These are phyloP conservation scores for Myotis yumanensis DNA, from an alignment of 2,113 vertebrate genomes.

Conservation along the genomic window DNA sequence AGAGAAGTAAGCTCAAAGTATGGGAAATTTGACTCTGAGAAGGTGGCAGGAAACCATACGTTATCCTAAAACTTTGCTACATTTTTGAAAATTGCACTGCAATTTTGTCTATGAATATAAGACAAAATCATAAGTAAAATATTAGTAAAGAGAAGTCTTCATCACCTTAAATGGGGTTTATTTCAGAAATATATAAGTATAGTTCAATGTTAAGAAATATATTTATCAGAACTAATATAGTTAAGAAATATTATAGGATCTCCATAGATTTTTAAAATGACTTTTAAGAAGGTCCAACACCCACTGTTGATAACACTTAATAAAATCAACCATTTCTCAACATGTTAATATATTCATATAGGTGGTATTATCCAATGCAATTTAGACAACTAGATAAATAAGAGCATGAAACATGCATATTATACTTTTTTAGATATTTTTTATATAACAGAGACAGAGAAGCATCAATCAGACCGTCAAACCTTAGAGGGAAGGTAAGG, in stretches of 20 bases:
- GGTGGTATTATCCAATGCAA: background rate
- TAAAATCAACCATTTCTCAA: background rate
- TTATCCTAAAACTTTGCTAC: background rate
- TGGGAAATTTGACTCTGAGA: background rate
- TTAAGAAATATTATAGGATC: background rate
- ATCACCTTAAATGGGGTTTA: background rate
- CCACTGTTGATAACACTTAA: background rate
- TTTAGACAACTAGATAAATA: background rate
- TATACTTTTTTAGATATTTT: background rate
- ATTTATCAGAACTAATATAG: background rate
- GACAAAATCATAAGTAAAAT: background rate
- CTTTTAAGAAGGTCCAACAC: background rate
- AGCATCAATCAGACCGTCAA: too few relatives aligned
- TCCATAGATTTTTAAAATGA: background rate
- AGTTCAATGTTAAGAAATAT: background rate
- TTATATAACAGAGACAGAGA: background rate
- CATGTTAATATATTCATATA: background rate
- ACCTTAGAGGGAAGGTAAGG: too few relatives aligned
- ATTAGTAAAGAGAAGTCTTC: constrained; percentile 10
- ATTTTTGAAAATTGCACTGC: background rate
- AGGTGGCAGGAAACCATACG: background rate
- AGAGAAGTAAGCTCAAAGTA: background rate
- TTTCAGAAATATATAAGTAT: background rate
- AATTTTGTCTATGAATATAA: background rate
- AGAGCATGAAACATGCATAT: background rate